Evolutionary conservation across 2,113 vertebrate genomes (phyloP).

Genomic region (Carassius gibelio): DNA sequence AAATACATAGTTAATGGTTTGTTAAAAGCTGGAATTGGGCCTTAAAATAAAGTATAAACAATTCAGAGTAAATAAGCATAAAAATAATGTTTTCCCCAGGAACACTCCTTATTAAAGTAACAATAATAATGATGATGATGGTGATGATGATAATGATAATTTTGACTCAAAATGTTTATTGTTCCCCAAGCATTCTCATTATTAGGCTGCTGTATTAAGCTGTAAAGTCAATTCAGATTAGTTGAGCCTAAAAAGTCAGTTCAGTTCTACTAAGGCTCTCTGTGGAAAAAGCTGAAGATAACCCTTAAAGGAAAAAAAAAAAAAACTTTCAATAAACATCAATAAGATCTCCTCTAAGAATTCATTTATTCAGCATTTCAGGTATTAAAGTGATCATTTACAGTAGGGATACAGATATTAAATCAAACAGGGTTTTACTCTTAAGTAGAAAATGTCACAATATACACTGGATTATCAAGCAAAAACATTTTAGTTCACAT

Average conservation of each 20-base stretch:
- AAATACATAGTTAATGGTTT: too few relatives aligned
- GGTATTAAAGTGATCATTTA: not conserved
- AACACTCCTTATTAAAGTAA: not conserved
- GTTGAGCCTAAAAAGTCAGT: not conserved
- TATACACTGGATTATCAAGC: not conserved
- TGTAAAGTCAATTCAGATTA: not conserved
- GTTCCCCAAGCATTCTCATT: not conserved
- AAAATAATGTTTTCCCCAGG: not conserved
- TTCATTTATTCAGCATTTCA: not conserved
- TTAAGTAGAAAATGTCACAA: not conserved
- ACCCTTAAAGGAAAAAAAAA: not conserved
- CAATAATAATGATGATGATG: not conserved
- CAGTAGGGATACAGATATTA: not conserved
- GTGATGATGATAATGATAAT: not conserved
- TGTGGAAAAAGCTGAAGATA: not conserved
- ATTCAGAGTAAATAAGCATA: not conserved
- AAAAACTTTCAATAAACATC: not conserved
- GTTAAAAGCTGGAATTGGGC: too few relatives aligned
- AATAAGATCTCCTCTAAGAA: not conserved
- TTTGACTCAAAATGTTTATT: not conserved
- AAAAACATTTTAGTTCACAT: not conserved
- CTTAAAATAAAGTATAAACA: too few relatives aligned
- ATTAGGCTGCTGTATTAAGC: not conserved
- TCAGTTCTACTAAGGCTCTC: not conserved
- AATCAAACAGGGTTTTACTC: not conserved